Percentiles rank a stretch among this genome's conserved stretches.
These are phyloP conservation scores for Drosophila bocqueti DNA, from an alignment of 1,140 invertebrate genomes.

Conservation along the genomic window DNA sequence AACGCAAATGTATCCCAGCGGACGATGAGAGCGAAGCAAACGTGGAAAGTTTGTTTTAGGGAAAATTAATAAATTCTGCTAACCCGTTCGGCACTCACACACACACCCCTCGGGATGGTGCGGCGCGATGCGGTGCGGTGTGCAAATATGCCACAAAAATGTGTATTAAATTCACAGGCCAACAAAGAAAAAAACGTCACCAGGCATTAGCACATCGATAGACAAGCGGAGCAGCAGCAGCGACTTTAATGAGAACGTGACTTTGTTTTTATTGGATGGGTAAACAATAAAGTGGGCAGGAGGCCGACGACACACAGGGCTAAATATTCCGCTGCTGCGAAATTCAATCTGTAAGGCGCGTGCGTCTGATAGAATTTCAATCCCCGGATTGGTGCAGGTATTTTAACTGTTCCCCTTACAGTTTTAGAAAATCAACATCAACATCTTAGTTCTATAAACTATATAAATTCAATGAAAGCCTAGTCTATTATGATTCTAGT, in stretches of 20 bases:
- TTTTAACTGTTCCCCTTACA: background rate
- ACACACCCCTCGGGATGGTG: background rate
- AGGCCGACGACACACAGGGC: constrained; percentile 12
- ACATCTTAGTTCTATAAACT: too few relatives aligned
- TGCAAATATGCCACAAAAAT: constrained; percentile 71
- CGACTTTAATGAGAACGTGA: constrained; percentile 73
- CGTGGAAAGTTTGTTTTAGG: constrained; percentile 53
- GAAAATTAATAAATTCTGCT: constrained; percentile 26
- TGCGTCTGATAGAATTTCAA: constrained; percentile 11
- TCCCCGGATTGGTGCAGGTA: background rate
- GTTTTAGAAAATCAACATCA: too few relatives aligned
- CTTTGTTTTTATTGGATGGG: constrained; percentile 66
- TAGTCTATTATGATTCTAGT: background rate
- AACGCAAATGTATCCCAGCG: constrained; percentile 3
- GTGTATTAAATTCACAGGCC: constrained; percentile 62
- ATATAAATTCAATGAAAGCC: too few relatives aligned
- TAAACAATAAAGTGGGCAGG: constrained; percentile 52
- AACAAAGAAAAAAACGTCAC: constrained; percentile 69
- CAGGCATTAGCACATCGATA: constrained; percentile 66
- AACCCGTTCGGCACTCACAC: constrained; percentile 33
- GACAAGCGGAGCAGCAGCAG: constrained; percentile 37
- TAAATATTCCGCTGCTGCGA: constrained; percentile 16
- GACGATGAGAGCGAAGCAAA: constrained; percentile 21
- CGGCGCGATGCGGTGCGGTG: background rate
- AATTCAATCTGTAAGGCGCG: constrained; percentile 43